A percentile compares a stretch with the other conserved stretches of the same genome.
phyloP scores from a whole-genome alignment of 2,113 vertebrate species.

The Ceratotherium simum region DNA sequence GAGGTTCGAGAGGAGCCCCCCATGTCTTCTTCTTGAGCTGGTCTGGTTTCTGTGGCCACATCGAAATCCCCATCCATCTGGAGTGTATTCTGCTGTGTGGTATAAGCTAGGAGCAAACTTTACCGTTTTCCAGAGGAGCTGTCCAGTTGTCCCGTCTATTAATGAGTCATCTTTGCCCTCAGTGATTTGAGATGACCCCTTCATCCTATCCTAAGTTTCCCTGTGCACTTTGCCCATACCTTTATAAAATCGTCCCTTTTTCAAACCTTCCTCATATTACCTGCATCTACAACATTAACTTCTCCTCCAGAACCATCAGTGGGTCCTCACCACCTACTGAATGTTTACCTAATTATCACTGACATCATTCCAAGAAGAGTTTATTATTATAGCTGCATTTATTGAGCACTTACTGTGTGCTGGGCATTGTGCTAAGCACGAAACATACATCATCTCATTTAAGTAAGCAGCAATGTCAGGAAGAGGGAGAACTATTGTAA shows the following conservation, averaged over 20 bases:
- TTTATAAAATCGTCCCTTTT: too few species aligned
- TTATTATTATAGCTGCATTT: neutral
- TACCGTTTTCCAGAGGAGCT: neutral
- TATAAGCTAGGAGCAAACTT: neutral
- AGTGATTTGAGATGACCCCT: neutral
- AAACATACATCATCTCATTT: neutral
- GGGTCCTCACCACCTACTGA: neutral
- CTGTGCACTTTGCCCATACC: fast-evolving
- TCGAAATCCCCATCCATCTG: fast-evolving
- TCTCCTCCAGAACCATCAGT: neutral
- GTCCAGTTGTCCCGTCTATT: fast-evolving
- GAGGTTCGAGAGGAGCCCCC: fast-evolving
- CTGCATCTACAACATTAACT: fast-evolving
- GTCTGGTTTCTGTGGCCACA: fast-evolving
- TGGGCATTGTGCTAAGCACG: too few species aligned
- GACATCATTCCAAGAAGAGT: fast-evolving
- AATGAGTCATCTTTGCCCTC: neutral
- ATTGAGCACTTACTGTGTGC: neutral
- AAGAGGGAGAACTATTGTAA: neutral
- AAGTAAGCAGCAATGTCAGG: neutral
- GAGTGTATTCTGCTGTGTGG: fast-evolving
- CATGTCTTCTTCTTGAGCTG: fast-evolving
- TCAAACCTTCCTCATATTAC: neutral
- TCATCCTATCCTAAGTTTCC: fast-evolving
- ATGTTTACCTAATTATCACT: fast-evolving